Base-by-base conservation (phyloP, 2,113 vertebrate genomes). In the Malurus elegans region DNA sequence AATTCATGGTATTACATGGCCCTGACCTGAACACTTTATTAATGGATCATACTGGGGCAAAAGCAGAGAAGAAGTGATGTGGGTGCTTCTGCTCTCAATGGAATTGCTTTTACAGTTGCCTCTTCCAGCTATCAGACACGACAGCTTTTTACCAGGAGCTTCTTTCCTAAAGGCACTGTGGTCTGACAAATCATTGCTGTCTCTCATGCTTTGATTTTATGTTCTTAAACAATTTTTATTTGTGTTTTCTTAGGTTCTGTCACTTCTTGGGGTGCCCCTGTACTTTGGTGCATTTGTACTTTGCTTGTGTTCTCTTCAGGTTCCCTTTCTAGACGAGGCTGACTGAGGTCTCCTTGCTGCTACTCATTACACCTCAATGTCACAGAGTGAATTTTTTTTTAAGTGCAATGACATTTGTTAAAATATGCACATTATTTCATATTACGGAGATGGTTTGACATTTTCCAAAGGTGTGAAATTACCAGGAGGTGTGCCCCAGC, bases 321-420 rank as follows among this genome's bases (percentile, higher is more conserved):
- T 60, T 48, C 31, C 67, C 32, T 67, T 86, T 42, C n/a, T 73
- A 62, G 78, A n/a, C 18, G 12, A 88, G 75, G 20, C 84, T 88
- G 71, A 31, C 60, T 73, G 15, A 80, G 42, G 21, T 78, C 50
- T 79, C 54, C 47, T 80, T 78, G 38, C 64, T 76, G 54, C 38
- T 92, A 3, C 54, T 86, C 86, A 80, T 95, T 94, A 86, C 50
- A 62, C 78, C 87, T 86, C 94, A 88, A 14, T 73, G 90, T 94
- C 95, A 81, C 4, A 14, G 78, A 57, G 58, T 18, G 58, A 70
- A 9, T 51, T 73, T 82, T 93, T 91, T 91, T 44, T 61, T 4
- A 80, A 86, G 90, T 79, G 79, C 83, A 34, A 25, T 93, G 88
- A 92, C 92, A 95, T 96, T 96, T 94, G 32, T 90, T 91, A 83